Evolutionary conservation across 2,888 invertebrate genomes (phyloP).

Genomic region (Polylopha cassiicola): DNA sequence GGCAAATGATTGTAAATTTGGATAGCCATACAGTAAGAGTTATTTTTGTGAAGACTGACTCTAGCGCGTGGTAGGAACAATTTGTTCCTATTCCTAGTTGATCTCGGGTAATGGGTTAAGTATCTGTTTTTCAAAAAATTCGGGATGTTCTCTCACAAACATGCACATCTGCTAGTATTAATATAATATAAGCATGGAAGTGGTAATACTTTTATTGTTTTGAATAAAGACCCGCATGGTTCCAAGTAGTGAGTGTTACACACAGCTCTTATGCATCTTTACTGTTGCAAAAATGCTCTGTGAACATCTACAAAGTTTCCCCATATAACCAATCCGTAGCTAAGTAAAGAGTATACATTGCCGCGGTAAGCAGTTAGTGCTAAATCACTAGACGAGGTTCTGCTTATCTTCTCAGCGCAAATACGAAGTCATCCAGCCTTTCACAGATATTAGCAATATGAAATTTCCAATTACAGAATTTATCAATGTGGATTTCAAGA

Average conservation of each 20-base stretch:
- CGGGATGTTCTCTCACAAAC: neutral
- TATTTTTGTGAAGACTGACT: neutral
- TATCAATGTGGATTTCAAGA: neutral
- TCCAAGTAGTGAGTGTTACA: neutral
- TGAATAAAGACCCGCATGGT: neutral
- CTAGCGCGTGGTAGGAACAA: neutral
- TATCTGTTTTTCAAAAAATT: neutral
- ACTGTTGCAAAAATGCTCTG: neutral
- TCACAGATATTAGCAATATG: neutral
- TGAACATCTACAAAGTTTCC: neutral
- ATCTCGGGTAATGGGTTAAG: neutral
- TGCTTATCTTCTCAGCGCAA: neutral
- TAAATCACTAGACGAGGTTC: neutral
- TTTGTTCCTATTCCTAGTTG: slow-evolving; percentile 2
- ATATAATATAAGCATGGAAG: neutral
- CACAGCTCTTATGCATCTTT: neutral
- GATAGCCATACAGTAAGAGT: neutral
- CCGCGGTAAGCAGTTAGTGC: no score
- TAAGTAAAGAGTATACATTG: neutral
- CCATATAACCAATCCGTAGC: neutral
- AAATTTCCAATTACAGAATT: neutral
- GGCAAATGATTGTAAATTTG: neutral
- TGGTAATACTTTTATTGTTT: neutral
- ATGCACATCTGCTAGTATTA: neutral
- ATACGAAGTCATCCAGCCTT: neutral